Conservation (phyloP, 2,113 vertebrate species). For the Acanthisitta chloris region DNA sequence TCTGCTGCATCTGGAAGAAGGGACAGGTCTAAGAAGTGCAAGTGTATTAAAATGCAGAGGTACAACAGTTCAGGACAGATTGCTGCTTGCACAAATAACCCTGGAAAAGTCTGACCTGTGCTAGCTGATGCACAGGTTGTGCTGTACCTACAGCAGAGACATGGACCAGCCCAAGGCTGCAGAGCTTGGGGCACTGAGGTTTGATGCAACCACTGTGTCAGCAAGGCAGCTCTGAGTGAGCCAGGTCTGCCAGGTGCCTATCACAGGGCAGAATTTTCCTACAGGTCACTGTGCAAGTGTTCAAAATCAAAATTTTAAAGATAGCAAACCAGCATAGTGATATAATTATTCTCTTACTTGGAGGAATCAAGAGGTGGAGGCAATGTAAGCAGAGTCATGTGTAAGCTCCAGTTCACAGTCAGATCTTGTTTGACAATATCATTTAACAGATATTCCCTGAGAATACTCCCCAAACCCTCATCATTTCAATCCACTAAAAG, state of each 20-base stretch:
- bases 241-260: background rate
- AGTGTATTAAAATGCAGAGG: background rate
- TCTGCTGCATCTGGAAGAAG: background rate
- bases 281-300: background rate
- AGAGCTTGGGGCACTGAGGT: background rate
- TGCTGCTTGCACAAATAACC: background rate
- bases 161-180: background rate
- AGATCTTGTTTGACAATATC: background rate
- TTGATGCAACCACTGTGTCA: background rate
- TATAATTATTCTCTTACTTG: background rate
- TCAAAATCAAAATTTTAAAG: background rate
- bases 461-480: background rate
- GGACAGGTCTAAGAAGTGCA: background rate
- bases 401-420: background rate
- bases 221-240: background rate
- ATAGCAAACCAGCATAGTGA: background rate
- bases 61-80: background rate
- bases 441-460: background rate
- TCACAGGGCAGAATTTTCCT: background rate
- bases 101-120: background rate
- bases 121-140: background rate
- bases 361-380: background rate
- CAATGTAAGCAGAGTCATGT: background rate
- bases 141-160: background rate
- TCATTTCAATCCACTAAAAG: background rate